Conservation (phyloP, 2,888 invertebrate genomes). For the Pollenia labialis region DNA sequence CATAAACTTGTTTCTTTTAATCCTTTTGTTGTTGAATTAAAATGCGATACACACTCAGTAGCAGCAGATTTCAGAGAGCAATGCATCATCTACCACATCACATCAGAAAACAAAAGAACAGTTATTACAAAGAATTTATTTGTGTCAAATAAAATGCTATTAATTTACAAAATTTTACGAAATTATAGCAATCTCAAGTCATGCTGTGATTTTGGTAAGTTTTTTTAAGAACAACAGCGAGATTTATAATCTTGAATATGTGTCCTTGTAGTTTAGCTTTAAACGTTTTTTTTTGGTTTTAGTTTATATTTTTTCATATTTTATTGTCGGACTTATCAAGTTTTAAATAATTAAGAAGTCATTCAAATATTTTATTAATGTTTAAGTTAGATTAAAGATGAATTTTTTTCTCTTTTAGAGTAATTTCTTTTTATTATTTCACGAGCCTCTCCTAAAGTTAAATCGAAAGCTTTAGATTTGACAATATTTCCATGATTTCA, state of each 20-base stretch:
- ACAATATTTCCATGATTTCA: background rate
- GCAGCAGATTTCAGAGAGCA: constrained; percentile 44
- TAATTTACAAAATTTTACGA: background rate
- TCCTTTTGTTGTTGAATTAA: constrained; percentile 64
- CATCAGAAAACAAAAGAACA: constrained; percentile 27
- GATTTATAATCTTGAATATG: background rate
- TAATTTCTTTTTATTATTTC: background rate
- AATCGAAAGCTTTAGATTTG: no score
- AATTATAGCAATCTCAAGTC: no score
- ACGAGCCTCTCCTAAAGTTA: background rate
- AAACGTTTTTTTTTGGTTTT: background rate
- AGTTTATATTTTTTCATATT: no score
- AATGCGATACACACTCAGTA: constrained; percentile 41
- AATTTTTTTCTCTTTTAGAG: no score
- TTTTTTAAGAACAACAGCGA: background rate
- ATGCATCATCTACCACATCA: constrained; percentile 51
- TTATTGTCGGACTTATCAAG: no score
- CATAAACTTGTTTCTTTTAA: constrained; percentile 50
- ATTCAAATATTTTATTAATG: background rate
- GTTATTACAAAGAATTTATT: constrained; percentile 20
- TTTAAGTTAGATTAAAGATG: no score
- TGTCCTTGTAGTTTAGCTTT: background rate
- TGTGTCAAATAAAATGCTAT: background rate
- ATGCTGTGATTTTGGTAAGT: no score
- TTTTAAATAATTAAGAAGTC: no score